These are phyloP conservation scores for Uloborus plumipes DNA, from an alignment of 2,888 invertebrate genomes.

Conservation along the genomic window DNA sequence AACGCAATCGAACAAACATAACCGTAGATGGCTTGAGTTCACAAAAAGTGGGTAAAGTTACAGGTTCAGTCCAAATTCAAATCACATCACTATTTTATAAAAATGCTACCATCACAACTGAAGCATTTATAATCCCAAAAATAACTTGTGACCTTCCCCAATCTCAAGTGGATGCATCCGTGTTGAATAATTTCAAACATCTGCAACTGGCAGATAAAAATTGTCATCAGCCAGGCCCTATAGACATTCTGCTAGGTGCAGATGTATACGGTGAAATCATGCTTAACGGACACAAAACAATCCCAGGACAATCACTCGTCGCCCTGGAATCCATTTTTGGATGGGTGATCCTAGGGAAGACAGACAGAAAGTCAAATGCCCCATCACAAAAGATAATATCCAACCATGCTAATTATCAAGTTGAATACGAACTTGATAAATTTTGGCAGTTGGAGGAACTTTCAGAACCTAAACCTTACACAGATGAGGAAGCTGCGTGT, in stretches of 20 bases:
- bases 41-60: not conserved
- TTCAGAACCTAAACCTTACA: constrained; percentile 36
- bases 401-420: not conserved
- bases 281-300: not conserved
- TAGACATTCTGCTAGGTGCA: constrained; percentile 2
- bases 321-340: constrained; percentile 8
- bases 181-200: not conserved
- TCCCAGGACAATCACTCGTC: constrained; percentile 6
- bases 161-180: not conserved
- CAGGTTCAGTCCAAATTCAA: not conserved
- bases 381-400: not conserved
- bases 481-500: constrained; percentile 66
- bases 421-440: constrained; percentile 19
- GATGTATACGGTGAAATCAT: constrained; percentile 14
- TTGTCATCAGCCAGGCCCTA: not conserved
- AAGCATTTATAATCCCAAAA: not conserved
- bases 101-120: not conserved
- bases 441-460: constrained; percentile 68
- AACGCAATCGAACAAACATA: not conserved
- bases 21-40: not conserved
- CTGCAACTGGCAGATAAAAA: constrained; percentile 4
- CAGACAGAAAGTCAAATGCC: not conserved
- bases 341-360: not conserved
- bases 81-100: not conserved
- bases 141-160: not conserved